Conservation (phyloP, 2,888 invertebrate species). For the Eretmocerus hayati region DNA sequence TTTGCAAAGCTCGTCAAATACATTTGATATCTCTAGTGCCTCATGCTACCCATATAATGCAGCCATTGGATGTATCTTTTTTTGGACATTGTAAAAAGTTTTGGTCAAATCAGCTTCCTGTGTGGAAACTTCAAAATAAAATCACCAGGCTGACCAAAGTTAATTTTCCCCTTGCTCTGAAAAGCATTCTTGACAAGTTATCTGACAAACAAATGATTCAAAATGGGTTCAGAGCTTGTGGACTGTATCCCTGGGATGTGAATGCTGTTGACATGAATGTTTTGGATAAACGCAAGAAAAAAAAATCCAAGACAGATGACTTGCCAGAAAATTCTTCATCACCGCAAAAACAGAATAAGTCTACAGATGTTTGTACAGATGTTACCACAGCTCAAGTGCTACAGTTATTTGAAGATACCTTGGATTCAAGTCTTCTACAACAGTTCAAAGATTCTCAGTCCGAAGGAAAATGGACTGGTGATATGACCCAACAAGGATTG, state of each 20-base stretch:
- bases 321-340: too few relatives aligned
- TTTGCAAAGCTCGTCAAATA: constrained; percentile 4
- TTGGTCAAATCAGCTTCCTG: constrained; percentile 2
- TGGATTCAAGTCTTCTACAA: too few relatives aligned
- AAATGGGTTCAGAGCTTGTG: constrained; percentile 12
- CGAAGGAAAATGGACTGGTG: too few relatives aligned
- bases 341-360: too few relatives aligned
- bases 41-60: constrained; percentile 5
- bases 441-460: too few relatives aligned
- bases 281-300: neutral
- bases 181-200: constrained; percentile 8
- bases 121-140: neutral
- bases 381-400: too few relatives aligned
- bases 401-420: too few relatives aligned
- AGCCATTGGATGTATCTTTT: constrained; percentile 5
- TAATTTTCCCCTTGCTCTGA: constrained; percentile 10
- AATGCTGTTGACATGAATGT: constrained; percentile 1
- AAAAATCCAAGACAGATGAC: too few relatives aligned
- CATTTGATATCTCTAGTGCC: constrained; percentile 1
- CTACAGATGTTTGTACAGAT: too few relatives aligned
- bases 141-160: constrained; percentile 1
- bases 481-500: too few relatives aligned
- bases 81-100: constrained; percentile 7
- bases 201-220: constrained; percentile 2
- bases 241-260: neutral